Conservation (phyloP, 2,113 vertebrate genomes). For the Corynorhinus townsendii region DNA sequence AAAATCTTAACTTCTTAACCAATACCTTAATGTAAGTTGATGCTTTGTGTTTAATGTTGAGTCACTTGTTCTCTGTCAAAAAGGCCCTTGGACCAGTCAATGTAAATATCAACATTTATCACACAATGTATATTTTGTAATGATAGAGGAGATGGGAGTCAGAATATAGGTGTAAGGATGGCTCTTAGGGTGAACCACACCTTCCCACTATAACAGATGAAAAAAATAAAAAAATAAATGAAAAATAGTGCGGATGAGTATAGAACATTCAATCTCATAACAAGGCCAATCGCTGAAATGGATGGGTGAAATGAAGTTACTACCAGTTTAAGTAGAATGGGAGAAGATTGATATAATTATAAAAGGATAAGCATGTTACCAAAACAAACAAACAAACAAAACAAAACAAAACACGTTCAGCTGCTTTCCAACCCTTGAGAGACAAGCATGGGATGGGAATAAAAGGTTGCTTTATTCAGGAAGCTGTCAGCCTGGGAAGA, state of each 20-base stretch:
- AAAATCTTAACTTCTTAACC: neutral
- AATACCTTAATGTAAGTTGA: neutral
- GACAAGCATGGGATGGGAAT: neutral
- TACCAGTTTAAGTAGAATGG: neutral
- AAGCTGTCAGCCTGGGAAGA: too few species aligned
- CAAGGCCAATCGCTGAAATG: neutral
- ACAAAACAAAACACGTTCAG: too few species aligned
- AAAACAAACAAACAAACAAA: too few species aligned
- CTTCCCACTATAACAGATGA: neutral
- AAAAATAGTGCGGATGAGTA: neutral
- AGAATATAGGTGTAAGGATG: neutral
- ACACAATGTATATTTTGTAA: neutral
- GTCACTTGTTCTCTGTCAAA: neutral
- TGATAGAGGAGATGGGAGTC: neutral
- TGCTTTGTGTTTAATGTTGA: neutral
- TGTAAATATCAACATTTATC: neutral
- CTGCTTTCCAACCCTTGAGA: neutral
- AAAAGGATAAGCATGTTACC: neutral
- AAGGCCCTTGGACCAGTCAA: neutral
- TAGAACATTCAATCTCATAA: neutral
- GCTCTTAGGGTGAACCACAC: neutral
- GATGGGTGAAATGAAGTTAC: neutral
- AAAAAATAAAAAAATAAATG: neutral
- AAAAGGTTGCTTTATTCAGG: neutral
- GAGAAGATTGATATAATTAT: neutral